Evolutionary conservation across 1,140 invertebrate genomes (phyloP).

Genomic region (Parasteatoda tepidariorum): DNA sequence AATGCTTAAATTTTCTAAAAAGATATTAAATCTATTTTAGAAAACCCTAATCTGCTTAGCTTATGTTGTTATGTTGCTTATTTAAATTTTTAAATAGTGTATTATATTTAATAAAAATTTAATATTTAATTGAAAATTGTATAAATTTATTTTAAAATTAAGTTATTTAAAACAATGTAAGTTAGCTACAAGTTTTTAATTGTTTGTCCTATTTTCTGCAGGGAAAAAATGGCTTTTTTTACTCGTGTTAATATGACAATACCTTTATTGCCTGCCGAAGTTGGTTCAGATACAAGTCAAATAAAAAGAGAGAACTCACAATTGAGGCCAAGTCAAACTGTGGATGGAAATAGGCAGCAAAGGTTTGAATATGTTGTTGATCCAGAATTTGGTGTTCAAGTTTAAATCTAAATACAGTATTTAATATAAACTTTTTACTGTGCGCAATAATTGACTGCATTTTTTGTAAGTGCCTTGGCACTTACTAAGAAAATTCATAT

Average conservation of each 20-base stretch:
- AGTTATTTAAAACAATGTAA: no score
- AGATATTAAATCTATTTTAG: no score
- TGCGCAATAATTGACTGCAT: slow-evolving; percentile 22
- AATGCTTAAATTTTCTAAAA: no score
- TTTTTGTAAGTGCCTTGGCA: slow-evolving; percentile 48
- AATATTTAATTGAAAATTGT: no score
- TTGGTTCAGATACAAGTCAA: slow-evolving; percentile 10
- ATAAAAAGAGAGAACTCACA: slow-evolving; percentile 2
- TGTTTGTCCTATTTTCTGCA: no score
- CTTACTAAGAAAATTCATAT: slow-evolving; percentile 10
- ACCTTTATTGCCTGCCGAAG: slow-evolving; percentile 52
- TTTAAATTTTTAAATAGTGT: no score
- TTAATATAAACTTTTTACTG: slow-evolving; percentile 13
- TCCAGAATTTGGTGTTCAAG: slow-evolving; percentile 63
- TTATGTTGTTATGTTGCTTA: no score
- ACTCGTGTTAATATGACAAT: slow-evolving; percentile 72
- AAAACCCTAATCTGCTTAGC: no score
- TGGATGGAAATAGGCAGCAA: slow-evolving; percentile 11
- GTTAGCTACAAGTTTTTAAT: no score
- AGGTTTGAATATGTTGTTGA: slow-evolving; percentile 63
- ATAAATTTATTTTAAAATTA: no score
- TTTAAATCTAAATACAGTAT: slow-evolving; percentile 49
- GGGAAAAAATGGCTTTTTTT: slow-evolving; percentile 96
- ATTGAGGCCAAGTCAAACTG: slow-evolving; percentile 13
- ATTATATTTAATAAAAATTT: no score